Evolutionary conservation across 1,140 invertebrate genomes (phyloP).

Genomic region (Drosophila navojoa): DNA sequence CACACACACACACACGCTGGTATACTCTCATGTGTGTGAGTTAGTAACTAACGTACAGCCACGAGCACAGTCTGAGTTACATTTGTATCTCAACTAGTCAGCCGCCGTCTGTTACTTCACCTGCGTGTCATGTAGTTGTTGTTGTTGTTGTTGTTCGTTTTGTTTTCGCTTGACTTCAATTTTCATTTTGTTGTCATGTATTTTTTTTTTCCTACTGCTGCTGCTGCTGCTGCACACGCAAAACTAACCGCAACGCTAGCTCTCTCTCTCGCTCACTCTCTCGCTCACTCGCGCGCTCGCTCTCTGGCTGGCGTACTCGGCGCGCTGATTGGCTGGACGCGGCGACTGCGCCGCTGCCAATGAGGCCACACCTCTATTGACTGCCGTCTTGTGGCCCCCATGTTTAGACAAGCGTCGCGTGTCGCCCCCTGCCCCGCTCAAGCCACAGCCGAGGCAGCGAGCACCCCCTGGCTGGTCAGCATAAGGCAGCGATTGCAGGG

Average conservation of each 20-base stretch:
- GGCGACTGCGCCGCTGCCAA: slow-evolving; percentile 65
- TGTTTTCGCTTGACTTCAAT: slow-evolving; percentile 40
- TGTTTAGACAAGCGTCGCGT: slow-evolving; percentile 42
- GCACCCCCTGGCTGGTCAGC: slow-evolving; percentile 7
- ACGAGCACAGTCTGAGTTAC: slow-evolving; percentile 35
- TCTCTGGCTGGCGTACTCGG: slow-evolving; percentile 41
- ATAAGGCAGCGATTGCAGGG: no score
- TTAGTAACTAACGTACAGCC: slow-evolving; percentile 37
- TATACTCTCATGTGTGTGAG: slow-evolving; percentile 8
- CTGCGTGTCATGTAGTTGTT: slow-evolving; percentile 54
- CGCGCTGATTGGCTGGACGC: slow-evolving; percentile 60
- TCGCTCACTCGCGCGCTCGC: slow-evolving; percentile 11
- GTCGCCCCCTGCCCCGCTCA: slow-evolving; percentile 6
- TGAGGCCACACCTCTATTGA: slow-evolving; percentile 76
- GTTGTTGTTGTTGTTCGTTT: slow-evolving; percentile 1
- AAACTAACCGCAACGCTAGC: slow-evolving; percentile 47
- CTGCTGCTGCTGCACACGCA: slow-evolving; percentile 53
- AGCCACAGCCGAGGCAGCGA: not conserved
- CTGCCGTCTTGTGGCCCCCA: slow-evolving; percentile 40
- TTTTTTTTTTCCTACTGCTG: slow-evolving; percentile 7
- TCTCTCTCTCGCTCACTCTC: slow-evolving; percentile 22
- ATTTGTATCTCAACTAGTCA: slow-evolving; percentile 54
- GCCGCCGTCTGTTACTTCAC: slow-evolving; percentile 55
- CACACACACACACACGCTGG: not conserved
- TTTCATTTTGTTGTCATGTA: slow-evolving; percentile 52